These are phyloP conservation scores for Ailurus styani DNA, from an alignment of 2,113 vertebrate species.

Conservation along the genomic window DNA sequence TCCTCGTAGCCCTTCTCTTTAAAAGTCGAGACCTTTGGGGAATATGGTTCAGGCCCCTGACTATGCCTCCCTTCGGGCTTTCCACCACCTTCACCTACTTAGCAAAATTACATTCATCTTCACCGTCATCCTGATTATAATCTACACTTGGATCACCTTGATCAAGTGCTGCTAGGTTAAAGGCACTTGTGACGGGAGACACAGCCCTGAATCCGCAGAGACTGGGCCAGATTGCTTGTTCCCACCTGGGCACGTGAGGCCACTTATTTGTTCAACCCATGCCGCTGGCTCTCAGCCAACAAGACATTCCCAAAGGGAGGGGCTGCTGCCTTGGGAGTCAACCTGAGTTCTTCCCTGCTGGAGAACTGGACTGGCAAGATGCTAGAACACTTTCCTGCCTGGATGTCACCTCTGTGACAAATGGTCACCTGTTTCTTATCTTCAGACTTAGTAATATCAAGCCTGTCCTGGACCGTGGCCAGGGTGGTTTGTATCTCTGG, in stretches of 20 bases:
- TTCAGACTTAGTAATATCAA: not conserved
- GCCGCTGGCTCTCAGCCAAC: not conserved
- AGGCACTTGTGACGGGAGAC: not conserved
- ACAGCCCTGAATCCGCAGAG: not conserved
- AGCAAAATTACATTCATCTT: not conserved
- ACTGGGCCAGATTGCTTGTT: not conserved
- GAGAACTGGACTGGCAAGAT: not conserved
- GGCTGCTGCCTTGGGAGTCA: not conserved
- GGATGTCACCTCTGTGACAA: not conserved
- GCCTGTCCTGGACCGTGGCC: not conserved
- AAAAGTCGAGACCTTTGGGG: not conserved
- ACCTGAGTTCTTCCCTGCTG: not conserved
- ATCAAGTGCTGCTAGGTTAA: not conserved
- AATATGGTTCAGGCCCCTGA: not conserved
- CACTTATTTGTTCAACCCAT: not conserved
- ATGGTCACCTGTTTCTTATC: not conserved
- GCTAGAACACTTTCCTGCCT: not conserved
- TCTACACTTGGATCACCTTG: not conserved
- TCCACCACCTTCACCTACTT: not conserved
- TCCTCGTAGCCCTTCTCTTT: not conserved
- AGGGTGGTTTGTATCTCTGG: not conserved
- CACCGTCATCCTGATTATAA: accelerated
- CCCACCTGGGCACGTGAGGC: not conserved
- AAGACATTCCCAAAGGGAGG: not conserved
- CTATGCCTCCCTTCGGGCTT: not conserved